These are phyloP conservation scores for Eulemur macaco DNA, from an alignment of 2,113 vertebrate species.

Conservation along the genomic window DNA sequence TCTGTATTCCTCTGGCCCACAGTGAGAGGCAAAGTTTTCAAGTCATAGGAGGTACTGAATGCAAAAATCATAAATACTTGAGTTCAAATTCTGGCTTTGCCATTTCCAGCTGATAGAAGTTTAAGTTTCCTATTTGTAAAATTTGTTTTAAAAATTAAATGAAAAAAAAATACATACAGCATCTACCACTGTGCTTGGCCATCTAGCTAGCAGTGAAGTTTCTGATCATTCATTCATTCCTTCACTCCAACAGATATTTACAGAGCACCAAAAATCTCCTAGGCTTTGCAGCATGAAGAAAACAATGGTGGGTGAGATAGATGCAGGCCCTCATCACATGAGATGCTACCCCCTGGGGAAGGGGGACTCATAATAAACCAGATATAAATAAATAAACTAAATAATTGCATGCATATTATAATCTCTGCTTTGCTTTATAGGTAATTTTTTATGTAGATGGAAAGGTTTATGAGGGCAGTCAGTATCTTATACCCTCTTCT, in stretches of 20 bases:
- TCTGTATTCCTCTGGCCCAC: not conserved
- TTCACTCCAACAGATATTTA: not conserved
- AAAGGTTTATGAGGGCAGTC: not conserved
- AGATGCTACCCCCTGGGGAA: not conserved
- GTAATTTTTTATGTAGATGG: not conserved
- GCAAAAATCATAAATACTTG: not conserved
- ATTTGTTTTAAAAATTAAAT: constrained; percentile 12
- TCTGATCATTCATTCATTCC: not conserved
- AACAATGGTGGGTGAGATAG: not conserved
- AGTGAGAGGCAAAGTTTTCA: not conserved
- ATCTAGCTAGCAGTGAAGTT: not conserved
- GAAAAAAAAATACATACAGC: not conserved
- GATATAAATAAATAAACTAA: not conserved
- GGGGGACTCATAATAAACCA: not conserved
- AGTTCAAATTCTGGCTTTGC: not conserved
- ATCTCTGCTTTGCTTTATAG: not conserved
- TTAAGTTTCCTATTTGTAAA: not conserved
- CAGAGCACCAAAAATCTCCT: not conserved
- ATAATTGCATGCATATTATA: not conserved
- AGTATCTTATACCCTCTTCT: not conserved
- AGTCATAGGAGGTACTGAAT: not conserved
- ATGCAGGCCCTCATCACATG: not conserved
- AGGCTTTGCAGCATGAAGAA: not conserved
- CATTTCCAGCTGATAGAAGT: not conserved
- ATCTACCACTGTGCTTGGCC: not conserved